Percentiles rank a stretch among this genome's conserved stretches.
These are phyloP conservation scores for Saguinus midas DNA, from an alignment of 2,113 vertebrate species.

Conservation along the genomic window DNA sequence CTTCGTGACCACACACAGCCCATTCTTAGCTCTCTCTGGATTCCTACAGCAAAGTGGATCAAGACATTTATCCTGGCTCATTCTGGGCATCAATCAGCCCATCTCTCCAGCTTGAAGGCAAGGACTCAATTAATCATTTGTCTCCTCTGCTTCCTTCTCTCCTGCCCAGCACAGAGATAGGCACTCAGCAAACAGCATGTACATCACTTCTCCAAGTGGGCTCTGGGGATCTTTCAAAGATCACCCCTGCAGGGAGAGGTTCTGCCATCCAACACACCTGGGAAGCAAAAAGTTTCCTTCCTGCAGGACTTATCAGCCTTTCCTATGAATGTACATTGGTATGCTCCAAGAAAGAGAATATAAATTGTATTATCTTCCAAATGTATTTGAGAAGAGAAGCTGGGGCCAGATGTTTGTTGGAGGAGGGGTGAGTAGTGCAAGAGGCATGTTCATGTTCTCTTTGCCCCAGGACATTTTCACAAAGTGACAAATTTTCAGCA, in stretches of 20 bases:
- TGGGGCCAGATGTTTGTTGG: neutral
- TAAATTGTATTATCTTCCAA: neutral
- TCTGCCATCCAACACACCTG: neutral
- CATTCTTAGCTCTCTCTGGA: neutral
- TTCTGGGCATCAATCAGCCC: too few relatives aligned
- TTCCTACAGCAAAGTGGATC: neutral
- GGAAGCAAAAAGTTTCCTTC: neutral
- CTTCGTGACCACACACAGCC: too few relatives aligned
- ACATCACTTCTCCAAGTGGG: neutral
- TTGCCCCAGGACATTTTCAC: neutral
- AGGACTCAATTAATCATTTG: neutral
- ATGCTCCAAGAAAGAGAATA: neutral
- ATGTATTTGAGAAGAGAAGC: too few relatives aligned
- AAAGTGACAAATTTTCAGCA: neutral
- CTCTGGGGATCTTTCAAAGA: neutral
- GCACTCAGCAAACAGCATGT: accelerated
- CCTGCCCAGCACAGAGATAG: neutral
- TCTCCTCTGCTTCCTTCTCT: neutral
- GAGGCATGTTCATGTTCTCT: accelerated
- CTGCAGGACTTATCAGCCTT: neutral
- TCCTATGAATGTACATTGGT: accelerated
- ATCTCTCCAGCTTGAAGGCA: neutral
- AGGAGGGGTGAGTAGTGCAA: accelerated
- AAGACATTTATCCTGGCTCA: neutral
- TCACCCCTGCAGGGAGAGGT: accelerated